Evolutionary conservation across 2,113 vertebrate genomes (phyloP).

Genomic region (Cisticola juncidis): DNA sequence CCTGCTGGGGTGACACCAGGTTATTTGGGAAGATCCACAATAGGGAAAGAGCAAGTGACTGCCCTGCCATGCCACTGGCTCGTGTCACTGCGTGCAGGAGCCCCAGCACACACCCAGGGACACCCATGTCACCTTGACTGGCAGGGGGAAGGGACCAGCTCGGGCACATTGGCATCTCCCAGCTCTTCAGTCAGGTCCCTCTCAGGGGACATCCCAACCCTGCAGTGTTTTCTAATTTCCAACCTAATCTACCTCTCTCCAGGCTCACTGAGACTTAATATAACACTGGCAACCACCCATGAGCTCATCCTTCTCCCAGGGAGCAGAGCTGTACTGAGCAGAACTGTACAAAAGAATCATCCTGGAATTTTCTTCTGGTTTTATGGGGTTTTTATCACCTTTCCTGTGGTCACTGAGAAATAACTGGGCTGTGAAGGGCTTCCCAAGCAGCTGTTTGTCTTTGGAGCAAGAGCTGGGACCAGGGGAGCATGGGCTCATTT

Average conservation of each 20-base stretch:
- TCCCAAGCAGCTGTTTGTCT: background rate
- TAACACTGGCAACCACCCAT: background rate
- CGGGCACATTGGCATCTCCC: rapidly evolving
- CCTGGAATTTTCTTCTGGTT: background rate
- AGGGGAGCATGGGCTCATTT: background rate
- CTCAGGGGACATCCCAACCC: background rate
- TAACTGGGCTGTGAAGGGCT: background rate
- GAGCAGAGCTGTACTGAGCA: background rate
- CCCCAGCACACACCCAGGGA: background rate
- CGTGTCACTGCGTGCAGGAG: rapidly evolving
- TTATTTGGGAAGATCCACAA: background rate
- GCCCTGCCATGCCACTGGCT: background rate
- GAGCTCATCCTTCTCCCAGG: background rate
- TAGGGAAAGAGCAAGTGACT: rapidly evolving
- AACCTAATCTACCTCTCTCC: background rate
- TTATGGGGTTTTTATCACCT: background rate
- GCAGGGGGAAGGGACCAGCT: background rate
- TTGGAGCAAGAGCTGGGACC: background rate
- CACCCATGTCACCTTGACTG: rapidly evolving
- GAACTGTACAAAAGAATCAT: background rate
- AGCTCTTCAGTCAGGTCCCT: background rate
- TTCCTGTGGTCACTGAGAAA: background rate
- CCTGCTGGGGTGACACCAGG: background rate
- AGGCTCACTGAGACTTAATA: slow-evolving; percentile 3
- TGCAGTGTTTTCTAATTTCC: background rate